phyloP scores from a whole-genome alignment of 2,113 vertebrate species.

The Monarcha castaneiventris region DNA sequence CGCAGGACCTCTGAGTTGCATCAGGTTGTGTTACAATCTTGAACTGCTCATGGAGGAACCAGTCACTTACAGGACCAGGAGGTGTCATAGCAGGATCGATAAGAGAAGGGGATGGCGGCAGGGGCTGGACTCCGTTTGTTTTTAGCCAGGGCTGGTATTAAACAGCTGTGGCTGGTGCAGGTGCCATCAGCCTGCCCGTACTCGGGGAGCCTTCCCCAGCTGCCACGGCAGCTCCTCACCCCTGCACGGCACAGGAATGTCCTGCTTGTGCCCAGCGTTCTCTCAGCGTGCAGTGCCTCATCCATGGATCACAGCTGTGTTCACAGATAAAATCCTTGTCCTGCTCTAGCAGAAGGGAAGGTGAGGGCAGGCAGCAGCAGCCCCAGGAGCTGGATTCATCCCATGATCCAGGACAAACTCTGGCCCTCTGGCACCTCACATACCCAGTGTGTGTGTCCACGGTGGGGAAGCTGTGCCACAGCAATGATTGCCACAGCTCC shows the following conservation, averaged over 20 bases:
- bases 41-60: background rate
- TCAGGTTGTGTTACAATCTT: background rate
- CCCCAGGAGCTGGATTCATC: background rate
- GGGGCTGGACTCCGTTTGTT: background rate
- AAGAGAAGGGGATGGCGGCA: background rate
- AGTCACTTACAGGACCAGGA: background rate
- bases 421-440: background rate
- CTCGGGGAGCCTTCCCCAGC: background rate
- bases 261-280: background rate
- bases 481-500: background rate
- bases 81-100: background rate
- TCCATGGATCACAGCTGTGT: background rate
- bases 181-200: accelerated
- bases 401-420: background rate
- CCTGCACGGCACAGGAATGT: accelerated
- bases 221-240: accelerated
- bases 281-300: background rate
- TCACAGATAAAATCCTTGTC: background rate
- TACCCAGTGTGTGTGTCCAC: background rate
- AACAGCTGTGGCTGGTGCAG: background rate
- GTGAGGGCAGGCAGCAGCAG: background rate
- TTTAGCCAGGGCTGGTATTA: background rate
- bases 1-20: background rate
- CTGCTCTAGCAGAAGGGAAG: background rate
- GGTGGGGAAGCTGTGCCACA: background rate